Evolutionary conservation across 2,113 vertebrate species (phyloP).

Genomic region (Bungarus multicinctus): DNA sequence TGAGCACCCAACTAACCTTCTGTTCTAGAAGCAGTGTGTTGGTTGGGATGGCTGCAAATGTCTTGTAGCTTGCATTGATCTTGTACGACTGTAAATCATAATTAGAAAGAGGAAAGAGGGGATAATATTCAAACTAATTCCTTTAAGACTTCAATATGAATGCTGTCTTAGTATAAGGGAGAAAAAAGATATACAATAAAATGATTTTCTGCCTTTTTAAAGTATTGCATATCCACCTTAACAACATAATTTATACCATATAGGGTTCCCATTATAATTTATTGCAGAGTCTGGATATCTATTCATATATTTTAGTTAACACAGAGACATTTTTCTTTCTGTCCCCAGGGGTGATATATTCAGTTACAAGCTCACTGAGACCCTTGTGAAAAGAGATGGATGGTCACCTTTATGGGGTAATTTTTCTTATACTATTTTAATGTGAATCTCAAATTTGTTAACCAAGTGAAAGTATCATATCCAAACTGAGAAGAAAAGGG

Average conservation of each 20-base stretch:
- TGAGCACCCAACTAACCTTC: constrained; percentile 82
- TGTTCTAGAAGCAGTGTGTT: constrained; percentile 94
- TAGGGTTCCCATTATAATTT: background rate
- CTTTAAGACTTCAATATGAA: constrained; percentile 29
- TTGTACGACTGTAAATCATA: constrained; percentile 79
- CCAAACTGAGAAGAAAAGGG: background rate
- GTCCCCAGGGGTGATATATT: background rate
- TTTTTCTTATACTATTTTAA: background rate
- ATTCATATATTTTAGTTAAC: background rate
- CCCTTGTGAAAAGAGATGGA: background rate
- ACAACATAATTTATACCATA: background rate
- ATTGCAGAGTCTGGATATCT: background rate
- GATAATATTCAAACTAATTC: constrained; percentile 49
- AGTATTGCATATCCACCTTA: background rate
- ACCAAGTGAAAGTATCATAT: background rate
- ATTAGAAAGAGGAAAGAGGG: constrained; percentile 24
- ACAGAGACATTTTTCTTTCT: background rate
- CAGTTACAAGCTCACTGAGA: background rate
- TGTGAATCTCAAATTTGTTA: background rate
- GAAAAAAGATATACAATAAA: background rate
- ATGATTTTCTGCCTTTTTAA: background rate
- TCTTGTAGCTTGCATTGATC: constrained; percentile 94
- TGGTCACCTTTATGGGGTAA: background rate
- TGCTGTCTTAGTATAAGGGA: constrained; percentile 35
- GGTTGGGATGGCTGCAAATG: constrained; percentile 94